phyloP scores from a whole-genome alignment of 2,797 vertebrate species.

The Myiotriccus ornatus region DNA sequence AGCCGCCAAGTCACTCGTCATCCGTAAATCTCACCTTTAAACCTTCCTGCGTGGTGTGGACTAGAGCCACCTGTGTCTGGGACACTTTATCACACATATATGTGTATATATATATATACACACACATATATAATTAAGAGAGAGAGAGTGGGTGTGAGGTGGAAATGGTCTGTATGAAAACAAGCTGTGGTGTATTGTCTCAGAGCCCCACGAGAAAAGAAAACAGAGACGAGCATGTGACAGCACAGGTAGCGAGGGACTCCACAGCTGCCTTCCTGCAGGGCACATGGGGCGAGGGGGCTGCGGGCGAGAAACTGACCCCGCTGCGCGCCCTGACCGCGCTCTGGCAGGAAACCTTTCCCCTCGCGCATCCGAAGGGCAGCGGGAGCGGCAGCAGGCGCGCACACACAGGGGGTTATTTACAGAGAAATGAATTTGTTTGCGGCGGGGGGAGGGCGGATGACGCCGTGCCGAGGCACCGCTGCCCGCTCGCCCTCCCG shows the following conservation, averaged over 20 bases:
- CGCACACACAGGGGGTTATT: neutral
- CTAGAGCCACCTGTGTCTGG: neutral
- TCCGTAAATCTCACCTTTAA: neutral
- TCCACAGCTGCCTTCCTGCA: neutral
- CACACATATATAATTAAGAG: neutral
- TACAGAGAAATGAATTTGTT: neutral
- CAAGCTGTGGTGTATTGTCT: neutral
- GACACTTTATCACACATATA: neutral
- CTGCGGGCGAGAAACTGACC: neutral
- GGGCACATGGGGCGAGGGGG: neutral
- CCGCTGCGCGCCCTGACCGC: neutral
- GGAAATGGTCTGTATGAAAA: neutral
- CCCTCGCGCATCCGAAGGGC: neutral
- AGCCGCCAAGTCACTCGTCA: neutral
- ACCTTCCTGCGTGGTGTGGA: neutral
- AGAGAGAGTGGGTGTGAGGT: rapidly evolving
- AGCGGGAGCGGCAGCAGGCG: neutral
- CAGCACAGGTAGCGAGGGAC: rapidly evolving
- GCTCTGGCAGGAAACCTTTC: neutral
- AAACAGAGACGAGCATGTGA: neutral
- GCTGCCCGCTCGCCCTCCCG: neutral
- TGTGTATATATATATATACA: no score
- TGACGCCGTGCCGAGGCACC: rapidly evolving
- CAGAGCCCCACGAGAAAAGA: neutral
- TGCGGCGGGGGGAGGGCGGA: no score